Evolutionary conservation across 2,113 vertebrate species (phyloP).

Genomic region (Thalassarche chlororhynchos): DNA sequence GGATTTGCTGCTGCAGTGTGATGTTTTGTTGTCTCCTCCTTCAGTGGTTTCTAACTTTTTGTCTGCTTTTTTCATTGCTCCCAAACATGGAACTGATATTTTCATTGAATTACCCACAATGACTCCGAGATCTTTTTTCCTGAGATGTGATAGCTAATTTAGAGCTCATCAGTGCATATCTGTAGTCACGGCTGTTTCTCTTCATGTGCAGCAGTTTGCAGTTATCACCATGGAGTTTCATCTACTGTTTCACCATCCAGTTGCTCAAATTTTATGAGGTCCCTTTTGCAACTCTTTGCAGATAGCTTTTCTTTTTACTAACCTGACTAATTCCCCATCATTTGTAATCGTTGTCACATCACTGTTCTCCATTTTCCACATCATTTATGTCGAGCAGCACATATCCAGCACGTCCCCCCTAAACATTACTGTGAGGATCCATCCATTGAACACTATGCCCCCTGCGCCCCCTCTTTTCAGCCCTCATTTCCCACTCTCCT

Average conservation of each 20-base stretch:
- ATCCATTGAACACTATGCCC: background rate
- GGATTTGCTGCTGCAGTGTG: background rate
- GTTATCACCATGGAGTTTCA: background rate
- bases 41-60: background rate
- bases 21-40: background rate
- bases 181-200: background rate
- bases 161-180: background rate
- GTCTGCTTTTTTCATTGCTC: background rate
- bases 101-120: background rate
- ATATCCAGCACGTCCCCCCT: background rate
- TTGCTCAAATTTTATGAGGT: background rate
- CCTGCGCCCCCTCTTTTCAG: background rate
- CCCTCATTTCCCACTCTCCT: background rate
- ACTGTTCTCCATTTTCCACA: background rate
- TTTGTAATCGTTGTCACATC: background rate
- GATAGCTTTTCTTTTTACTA: background rate
- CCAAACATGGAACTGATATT: background rate
- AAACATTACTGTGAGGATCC: background rate
- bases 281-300: background rate
- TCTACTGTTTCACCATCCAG: background rate
- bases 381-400: background rate
- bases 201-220: background rate
- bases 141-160: background rate
- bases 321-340: background rate
- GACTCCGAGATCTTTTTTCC: background rate